Conservation (phyloP, 2,888 invertebrate species). For the Cryptus armator region DNA sequence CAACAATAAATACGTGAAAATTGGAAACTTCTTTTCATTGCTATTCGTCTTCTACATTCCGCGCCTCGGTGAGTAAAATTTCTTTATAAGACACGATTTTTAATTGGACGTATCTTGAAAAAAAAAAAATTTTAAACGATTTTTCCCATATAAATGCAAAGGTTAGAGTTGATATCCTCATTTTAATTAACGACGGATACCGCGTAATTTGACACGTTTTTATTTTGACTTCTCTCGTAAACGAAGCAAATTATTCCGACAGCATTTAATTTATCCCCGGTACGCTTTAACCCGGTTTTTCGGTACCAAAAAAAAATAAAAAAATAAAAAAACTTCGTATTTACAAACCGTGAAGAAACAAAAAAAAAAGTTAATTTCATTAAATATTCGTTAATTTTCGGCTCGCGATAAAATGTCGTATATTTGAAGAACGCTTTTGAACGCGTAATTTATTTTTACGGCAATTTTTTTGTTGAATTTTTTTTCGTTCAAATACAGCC, state of each 20-base stretch:
- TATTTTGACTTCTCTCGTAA: slow-evolving; percentile 9
- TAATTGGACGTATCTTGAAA: neutral
- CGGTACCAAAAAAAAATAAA: neutral
- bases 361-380: neutral
- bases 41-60: neutral
- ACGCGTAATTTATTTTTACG: neutral
- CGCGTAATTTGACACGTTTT: slow-evolving; percentile 6
- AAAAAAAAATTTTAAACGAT: neutral
- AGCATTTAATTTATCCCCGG: slow-evolving; percentile 15
- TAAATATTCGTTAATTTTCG: slow-evolving; percentile 10
- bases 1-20: neutral
- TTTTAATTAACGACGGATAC: slow-evolving; percentile 17
- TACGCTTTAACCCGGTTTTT: neutral
- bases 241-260: slow-evolving; percentile 10
- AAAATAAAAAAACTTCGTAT: neutral
- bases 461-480: neutral
- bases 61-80: slow-evolving; percentile 7
- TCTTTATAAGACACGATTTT: neutral
- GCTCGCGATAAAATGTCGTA: neutral
- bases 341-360: neutral
- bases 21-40: neutral
- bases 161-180: neutral
- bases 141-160: neutral
- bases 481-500: neutral
- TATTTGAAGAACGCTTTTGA: neutral